Evolutionary conservation across 2,888 invertebrate genomes (phyloP).

Genomic region (Scaptomyza parva): DNA sequence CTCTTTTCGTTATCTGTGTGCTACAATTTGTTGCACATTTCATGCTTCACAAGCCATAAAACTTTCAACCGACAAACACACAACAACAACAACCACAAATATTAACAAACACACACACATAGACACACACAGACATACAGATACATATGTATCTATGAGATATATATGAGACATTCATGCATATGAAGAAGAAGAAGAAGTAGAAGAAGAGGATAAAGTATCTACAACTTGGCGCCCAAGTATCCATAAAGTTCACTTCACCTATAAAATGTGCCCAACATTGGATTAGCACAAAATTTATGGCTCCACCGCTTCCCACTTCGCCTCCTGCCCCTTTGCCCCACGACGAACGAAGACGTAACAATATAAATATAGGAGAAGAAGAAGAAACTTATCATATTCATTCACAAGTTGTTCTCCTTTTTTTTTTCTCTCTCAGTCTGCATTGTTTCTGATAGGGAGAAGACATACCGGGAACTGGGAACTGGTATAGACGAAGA

Average conservation of each 20-base stretch:
- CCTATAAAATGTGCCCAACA: constrained; percentile 72
- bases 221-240: constrained; percentile 65
- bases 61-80: constrained; percentile 49
- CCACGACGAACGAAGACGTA: not conserved
- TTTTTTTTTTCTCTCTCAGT: constrained; percentile 5
- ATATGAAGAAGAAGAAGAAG: constrained; percentile 51
- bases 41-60: constrained; percentile 75
- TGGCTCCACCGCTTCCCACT: constrained; percentile 33
- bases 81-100: not conserved
- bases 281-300: constrained; percentile 77
- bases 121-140: no score
- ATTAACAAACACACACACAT: no score
- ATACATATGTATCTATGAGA: constrained; percentile 3
- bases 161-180: constrained; percentile 41
- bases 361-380: not conserved
- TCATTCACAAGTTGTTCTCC: constrained; percentile 68
- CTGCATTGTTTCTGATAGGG: constrained; percentile 15
- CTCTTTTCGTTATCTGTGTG: constrained; percentile 19
- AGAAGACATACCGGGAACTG: constrained; percentile 18
- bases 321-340: no score
- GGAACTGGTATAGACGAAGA: constrained; percentile 1
- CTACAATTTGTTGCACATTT: constrained; percentile 76
- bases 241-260: constrained; percentile 79
- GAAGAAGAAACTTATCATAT: constrained; percentile 69
- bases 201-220: constrained; percentile 49